Base-by-base conservation (phyloP, 2,113 vertebrate genomes). In the Alligator sinensis region DNA sequence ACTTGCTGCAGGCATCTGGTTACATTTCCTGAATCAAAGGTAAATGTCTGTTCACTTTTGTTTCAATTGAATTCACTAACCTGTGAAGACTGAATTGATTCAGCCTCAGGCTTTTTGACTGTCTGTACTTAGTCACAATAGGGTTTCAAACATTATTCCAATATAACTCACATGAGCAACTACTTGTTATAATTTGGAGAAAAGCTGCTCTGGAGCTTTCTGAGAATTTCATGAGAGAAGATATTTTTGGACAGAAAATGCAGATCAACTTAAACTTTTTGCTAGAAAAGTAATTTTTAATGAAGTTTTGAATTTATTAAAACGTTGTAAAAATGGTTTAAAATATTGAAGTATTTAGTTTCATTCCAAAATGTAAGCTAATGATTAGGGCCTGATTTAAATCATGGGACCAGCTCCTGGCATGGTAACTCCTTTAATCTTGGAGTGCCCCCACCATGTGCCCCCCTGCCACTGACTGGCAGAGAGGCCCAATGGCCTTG, bases 161-260 rank as follows among this genome's bases (percentile, higher is more conserved):
- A 28, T 25, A 2, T 2, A 75, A 83, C 89, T 84, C 61, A 77
- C 21, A 34, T 24, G 58, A 14, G 5, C 3, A 22, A 88, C 16
- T 80, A 63, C 34, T n/a, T 87, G 62, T 3, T 62, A 24, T 84
- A 94, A 94, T 22, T 4, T 68, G 27, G 78, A 89, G 62, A 22
- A 19, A 76, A 83, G 22, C 34, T 91, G 21, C 19, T 79, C 38
- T 75, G 38, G 10, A 38, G 19, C 68, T 38, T 18, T 18, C 22
- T 72, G 13, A 63, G 4, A 6, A 1, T 1, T 89, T 64, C 76
- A 74, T 66, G 18, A 79, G 62, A 86, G 59, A 86, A 72, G 4
- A 59, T 6, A 55, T 5, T 2, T 11, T 80, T 86, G 77, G 5
- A 1, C 1, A 72, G 60, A 2, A 1, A 60, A 4, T 7, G 4